Conservation (phyloP, 2,888 invertebrate genomes). For the Mythimna albipuncta region DNA sequence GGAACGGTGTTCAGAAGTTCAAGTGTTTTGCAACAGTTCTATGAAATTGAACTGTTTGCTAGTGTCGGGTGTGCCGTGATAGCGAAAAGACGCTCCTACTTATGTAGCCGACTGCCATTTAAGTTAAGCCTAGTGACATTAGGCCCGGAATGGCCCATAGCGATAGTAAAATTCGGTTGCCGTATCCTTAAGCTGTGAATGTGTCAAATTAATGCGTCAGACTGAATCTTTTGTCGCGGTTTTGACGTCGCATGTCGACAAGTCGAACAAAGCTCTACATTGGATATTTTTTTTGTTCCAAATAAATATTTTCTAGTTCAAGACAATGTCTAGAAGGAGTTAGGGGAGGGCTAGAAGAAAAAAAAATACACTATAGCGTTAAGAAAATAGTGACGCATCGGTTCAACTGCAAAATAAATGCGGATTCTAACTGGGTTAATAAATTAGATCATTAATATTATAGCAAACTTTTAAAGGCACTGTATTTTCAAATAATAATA, state of each 20-base stretch:
- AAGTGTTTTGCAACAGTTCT: slow-evolving; percentile 33
- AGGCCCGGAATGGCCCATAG: slow-evolving; percentile 45
- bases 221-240: slow-evolving; percentile 54
- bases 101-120: slow-evolving; percentile 76
- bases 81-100: slow-evolving; percentile 52
- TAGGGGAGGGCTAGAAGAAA: too few species aligned
- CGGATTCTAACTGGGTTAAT: too few species aligned
- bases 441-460: too few species aligned
- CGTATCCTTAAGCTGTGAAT: slow-evolving; percentile 60
- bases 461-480: too few species aligned
- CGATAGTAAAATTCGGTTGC: slow-evolving; percentile 62
- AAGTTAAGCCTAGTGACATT: slow-evolving; percentile 62
- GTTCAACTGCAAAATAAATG: too few species aligned
- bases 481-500: too few species aligned
- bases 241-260: slow-evolving; percentile 35
- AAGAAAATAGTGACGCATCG: too few species aligned
- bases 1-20: slow-evolving; percentile 17
- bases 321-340: too few species aligned
- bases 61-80: slow-evolving; percentile 37
- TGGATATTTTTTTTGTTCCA: not conserved
- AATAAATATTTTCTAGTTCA: too few species aligned
- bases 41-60: slow-evolving; percentile 27
- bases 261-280: not conserved
- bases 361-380: too few species aligned
- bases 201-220: slow-evolving; percentile 62